These are phyloP conservation scores for Lasioglossum morio DNA, from an alignment of 2,888 invertebrate species.

Conservation along the genomic window DNA sequence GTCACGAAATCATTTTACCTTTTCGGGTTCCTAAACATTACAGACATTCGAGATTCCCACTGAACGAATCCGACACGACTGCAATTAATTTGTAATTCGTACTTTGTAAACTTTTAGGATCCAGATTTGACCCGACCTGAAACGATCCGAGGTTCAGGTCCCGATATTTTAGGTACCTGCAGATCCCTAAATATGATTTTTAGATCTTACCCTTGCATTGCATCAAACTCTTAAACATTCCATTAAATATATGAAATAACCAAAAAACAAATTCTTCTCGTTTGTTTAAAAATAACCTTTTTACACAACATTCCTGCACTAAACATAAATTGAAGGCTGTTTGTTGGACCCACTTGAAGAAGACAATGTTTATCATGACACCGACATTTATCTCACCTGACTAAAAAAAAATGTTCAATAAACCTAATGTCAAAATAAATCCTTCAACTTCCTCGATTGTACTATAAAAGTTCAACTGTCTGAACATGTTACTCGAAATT, in stretches of 20 bases:
- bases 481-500: not conserved
- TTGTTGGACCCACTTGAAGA: not conserved
- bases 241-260: not conserved
- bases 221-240: not conserved
- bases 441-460: not conserved
- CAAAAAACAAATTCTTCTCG: not conserved
- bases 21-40: not conserved
- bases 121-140: not conserved
- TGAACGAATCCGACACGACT: not conserved
- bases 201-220: too few relatives aligned
- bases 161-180: not conserved
- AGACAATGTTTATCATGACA: not conserved
- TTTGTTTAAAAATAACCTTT: too few relatives aligned
- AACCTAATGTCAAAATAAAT: too few relatives aligned
- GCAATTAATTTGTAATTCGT: not conserved
- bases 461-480: not conserved
- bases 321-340: not conserved
- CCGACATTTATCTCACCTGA: not conserved
- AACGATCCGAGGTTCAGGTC: not conserved
- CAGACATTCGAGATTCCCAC: not conserved
- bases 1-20: not conserved
- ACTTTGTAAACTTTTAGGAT: not conserved
- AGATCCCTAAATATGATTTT: not conserved
- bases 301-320: too few relatives aligned
- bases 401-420: not conserved